Evolutionary conservation across 2,113 vertebrate genomes (phyloP).

Genomic region (Alexandromys fortis): DNA sequence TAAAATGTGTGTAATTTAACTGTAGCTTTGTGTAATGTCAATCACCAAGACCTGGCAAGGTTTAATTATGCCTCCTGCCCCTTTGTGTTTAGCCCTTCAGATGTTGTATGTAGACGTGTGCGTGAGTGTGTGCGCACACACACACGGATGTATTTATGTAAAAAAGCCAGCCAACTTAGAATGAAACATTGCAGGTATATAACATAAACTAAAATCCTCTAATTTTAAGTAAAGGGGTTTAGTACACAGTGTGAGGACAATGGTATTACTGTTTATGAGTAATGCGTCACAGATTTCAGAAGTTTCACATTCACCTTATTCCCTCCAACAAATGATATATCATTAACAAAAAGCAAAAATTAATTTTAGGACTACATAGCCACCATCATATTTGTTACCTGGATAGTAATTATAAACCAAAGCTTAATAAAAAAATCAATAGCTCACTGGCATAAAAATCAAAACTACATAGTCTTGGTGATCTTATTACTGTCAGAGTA

Average conservation of each 20-base stretch:
- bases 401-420: constrained; percentile 37
- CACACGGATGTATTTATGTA: background rate
- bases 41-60: constrained; percentile 43
- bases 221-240: background rate
- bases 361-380: background rate
- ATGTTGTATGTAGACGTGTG: background rate
- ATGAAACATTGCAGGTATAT: background rate
- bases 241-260: background rate
- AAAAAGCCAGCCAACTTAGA: background rate
- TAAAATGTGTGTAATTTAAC: constrained; percentile 55
- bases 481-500: background rate
- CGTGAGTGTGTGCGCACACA: background rate
- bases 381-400: constrained; percentile 33
- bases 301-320: constrained; percentile 7
- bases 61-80: constrained; percentile 27
- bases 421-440: constrained; percentile 46
- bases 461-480: background rate
- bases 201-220: background rate
- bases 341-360: constrained; percentile 36
- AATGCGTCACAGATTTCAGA: constrained; percentile 41
- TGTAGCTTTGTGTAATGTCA: constrained; percentile 51
- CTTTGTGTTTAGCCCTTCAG: constrained; percentile 22
- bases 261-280: constrained; percentile 25
- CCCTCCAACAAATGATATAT: background rate
- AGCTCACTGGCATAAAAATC: constrained; percentile 37